phyloP scores from a whole-genome alignment of 2,888 invertebrate genomes.

The Xestia rhomboidea region DNA sequence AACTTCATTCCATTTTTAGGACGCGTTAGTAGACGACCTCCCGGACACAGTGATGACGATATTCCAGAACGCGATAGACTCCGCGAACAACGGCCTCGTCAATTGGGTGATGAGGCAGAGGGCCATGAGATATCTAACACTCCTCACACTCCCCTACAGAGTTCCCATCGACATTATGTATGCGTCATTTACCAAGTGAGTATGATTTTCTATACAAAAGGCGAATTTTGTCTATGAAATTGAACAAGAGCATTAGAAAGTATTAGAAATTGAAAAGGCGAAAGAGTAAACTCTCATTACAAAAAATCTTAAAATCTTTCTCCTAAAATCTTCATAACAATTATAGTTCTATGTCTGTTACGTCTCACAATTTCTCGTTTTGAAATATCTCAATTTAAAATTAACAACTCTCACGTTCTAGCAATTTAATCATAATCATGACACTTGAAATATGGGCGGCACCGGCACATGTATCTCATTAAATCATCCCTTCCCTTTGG shows the following conservation, averaged over 20 bases:
- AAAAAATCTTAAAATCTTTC: too few relatives aligned
- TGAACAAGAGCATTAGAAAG: background rate
- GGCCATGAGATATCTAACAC: constrained; percentile 94
- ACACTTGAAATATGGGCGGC: constrained; percentile 12
- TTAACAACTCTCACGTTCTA: constrained; percentile 8
- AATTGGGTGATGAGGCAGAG: constrained; percentile 97
- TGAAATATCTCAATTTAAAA: background rate
- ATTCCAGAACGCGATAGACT: constrained; percentile 98
- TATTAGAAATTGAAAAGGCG: background rate
- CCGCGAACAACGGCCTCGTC: constrained; percentile 96
- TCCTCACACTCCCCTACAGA: constrained; percentile 96
- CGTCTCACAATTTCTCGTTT: background rate
- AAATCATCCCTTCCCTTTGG: constrained; percentile 7
- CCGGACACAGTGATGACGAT: constrained; percentile 97
- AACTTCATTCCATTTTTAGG: constrained; percentile 86
- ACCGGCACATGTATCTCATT: constrained; percentile 13
- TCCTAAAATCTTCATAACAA: background rate
- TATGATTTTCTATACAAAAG: constrained; percentile 67
- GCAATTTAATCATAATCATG: constrained; percentile 4
- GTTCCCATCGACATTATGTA: constrained; percentile 97
- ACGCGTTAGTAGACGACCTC: constrained; percentile 96
- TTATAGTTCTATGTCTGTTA: background rate
- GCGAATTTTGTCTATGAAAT: background rate
- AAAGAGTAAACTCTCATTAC: too few relatives aligned
- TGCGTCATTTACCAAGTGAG: constrained; percentile 97